Conservation (phyloP, 2,797 vertebrate species). For the Paedocypris micromegethes region DNA sequence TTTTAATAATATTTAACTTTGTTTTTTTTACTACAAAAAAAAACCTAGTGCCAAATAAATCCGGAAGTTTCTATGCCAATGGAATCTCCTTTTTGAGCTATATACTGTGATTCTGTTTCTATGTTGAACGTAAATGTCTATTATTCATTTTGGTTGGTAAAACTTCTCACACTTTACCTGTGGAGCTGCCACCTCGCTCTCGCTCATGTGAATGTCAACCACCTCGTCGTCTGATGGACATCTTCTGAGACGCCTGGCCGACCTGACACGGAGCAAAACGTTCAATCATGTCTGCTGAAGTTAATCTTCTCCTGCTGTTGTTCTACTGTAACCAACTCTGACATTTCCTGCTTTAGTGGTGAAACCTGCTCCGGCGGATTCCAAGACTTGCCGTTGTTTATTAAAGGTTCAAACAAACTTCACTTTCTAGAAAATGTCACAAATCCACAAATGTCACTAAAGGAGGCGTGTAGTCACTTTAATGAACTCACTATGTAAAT, state of each 20-base stretch:
- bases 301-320: no score
- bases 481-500: slow-evolving; percentile 20
- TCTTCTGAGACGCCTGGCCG: slow-evolving; percentile 59
- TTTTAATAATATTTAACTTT: no score
- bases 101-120: no score
- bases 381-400: slow-evolving; percentile 1
- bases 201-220: slow-evolving; percentile 59
- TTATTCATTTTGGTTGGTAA: background rate
- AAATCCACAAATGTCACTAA: no score
- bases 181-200: slow-evolving; percentile 58
- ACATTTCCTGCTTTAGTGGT: slow-evolving; percentile 2
- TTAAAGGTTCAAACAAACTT: slow-evolving; percentile 23
- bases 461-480: no score
- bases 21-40: no score
- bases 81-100: no score
- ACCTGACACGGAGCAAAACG: slow-evolving; percentile 54
- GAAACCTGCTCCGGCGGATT: background rate
- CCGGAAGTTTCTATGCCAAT: no score
- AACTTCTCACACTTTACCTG: slow-evolving; percentile 50
- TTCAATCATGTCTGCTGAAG: background rate
- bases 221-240: slow-evolving; percentile 63
- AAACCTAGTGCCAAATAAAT: no score
- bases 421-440: background rate
- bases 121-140: no score
- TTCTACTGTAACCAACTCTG: background rate